Percentiles rank a stretch among this genome's conserved stretches.
Evolutionary conservation across 2,113 vertebrate species (phyloP).

Genomic region (Lichenostomus cassidix): DNA sequence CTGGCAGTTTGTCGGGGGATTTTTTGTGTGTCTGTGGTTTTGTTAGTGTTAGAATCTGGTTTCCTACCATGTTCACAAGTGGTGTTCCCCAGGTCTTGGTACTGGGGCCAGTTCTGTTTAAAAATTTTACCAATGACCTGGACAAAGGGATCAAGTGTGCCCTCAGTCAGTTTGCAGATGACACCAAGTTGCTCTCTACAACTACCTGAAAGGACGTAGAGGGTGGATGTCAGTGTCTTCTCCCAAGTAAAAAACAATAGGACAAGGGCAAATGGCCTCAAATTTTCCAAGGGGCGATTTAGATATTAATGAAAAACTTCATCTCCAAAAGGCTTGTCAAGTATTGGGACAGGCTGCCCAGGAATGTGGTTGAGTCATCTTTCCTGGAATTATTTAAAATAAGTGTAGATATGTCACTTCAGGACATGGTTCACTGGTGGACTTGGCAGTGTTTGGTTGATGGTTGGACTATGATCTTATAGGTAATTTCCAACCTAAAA

Average conservation of each 20-base stretch:
- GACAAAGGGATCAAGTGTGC: not conserved
- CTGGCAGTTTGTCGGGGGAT: not conserved
- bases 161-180: not conserved
- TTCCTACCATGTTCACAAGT: not conserved
- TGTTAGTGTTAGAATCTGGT: no score
- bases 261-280: not conserved
- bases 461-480: not conserved
- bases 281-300: not conserved
- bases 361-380: not conserved
- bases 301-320: not conserved
- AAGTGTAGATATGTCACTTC: not conserved
- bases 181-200: not conserved
- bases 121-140: not conserved
- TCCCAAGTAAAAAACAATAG: not conserved
- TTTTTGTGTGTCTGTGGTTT: not conserved
- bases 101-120: not conserved
- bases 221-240: not conserved
- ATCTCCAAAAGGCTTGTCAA: not conserved
- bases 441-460: not conserved
- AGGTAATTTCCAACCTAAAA: not conserved
- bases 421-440: not conserved
- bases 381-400: not conserved
- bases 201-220: not conserved
- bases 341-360: not conserved
- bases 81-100: fast-evolving